A percentile compares a stretch with the other conserved stretches of the same genome.
Conservation (phyloP, 2,797 vertebrate genomes). For the Coreius guichenoti region DNA sequence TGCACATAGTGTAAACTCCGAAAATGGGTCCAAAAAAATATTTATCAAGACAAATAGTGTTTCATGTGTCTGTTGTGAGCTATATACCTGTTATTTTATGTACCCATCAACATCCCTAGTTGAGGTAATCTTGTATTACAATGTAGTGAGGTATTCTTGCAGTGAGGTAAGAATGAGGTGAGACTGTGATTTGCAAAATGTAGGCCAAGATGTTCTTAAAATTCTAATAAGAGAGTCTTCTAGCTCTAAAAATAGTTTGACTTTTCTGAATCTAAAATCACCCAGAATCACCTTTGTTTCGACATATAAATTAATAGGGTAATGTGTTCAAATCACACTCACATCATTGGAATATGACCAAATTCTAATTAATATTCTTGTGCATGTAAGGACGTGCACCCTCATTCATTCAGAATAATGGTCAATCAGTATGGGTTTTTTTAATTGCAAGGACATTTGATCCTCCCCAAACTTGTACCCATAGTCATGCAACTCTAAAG, state of each 20-base stretch:
- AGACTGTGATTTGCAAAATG: neutral
- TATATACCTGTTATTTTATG: neutral
- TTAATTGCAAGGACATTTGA: neutral
- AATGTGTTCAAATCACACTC: slow-evolving; percentile 5
- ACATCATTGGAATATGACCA: neutral
- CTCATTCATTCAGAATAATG: neutral
- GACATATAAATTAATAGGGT: neutral
- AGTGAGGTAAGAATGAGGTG: slow-evolving; percentile 17
- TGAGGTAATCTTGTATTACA: slow-evolving; percentile 14
- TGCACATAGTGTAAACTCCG: too few relatives aligned
- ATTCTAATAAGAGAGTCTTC: neutral
- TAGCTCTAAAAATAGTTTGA: neutral
- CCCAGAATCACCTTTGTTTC: neutral
- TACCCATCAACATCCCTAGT: neutral
- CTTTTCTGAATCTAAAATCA: neutral
- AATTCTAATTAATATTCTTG: neutral
- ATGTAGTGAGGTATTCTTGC: neutral
- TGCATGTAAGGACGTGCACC: neutral
- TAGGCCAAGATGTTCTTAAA: neutral
- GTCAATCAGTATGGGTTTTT: neutral
- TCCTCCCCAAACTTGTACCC: neutral
- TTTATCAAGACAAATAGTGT: neutral
- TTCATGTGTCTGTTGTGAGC: neutral
- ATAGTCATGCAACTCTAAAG: slow-evolving; percentile 39
- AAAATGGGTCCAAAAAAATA: neutral